A percentile compares a stretch with the other conserved stretches of the same genome.
Conservation (phyloP, 92 coral and sea anemone species). For the Umimayanthus kanabou region DNA sequence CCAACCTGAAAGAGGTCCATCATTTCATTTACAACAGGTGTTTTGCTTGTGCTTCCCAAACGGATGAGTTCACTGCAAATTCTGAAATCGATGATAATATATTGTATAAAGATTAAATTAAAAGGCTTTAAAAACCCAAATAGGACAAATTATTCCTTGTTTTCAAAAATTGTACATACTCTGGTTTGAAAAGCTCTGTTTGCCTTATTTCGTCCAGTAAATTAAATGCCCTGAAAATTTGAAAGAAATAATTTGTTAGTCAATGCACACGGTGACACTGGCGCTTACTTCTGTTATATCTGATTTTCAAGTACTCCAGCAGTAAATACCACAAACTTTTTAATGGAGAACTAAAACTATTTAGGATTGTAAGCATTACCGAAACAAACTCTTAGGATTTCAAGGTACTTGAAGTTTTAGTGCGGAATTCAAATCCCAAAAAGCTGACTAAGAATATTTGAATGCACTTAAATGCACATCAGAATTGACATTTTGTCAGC, state of each 20-base stretch:
- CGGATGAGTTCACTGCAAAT: slow-evolving; percentile 27
- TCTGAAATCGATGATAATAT: slow-evolving; percentile 1
- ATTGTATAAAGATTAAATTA: background rate
- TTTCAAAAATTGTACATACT: background rate
- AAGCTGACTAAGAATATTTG: no score
- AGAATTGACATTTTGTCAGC: no score
- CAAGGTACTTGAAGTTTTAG: no score
- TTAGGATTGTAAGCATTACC: no score
- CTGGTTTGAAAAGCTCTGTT: slow-evolving; percentile 18
- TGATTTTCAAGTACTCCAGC: no score
- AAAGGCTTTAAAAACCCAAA: background rate
- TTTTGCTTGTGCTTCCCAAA: slow-evolving; percentile 21
- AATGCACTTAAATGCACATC: no score
- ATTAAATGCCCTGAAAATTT: slow-evolving; percentile 28
- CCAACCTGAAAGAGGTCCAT: slow-evolving; percentile 29
- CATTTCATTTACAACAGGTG: slow-evolving; percentile 18
- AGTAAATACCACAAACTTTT: no score
- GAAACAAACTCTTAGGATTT: no score
- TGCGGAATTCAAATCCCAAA: no score
- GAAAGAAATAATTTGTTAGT: background rate
- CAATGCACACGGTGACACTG: no score
- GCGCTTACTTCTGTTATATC: no score
- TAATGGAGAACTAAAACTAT: no score
- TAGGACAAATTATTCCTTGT: background rate
- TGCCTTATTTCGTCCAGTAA: slow-evolving; percentile 29